Evolutionary conservation across 2,113 vertebrate species (phyloP).

Genomic region (Sminthopsis crassicaudata): DNA sequence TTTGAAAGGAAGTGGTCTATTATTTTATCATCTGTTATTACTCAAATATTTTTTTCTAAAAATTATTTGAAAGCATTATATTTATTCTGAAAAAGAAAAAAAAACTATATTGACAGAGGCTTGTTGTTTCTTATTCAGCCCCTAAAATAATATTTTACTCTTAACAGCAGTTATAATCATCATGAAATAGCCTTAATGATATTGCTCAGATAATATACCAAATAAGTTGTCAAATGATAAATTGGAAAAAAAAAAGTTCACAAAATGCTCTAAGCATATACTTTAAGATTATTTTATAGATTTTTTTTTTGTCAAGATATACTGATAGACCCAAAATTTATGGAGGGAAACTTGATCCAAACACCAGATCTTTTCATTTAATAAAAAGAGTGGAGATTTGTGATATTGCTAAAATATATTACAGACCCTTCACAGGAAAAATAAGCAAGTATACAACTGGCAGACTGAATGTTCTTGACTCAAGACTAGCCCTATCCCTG

Average conservation of each 20-base stretch:
- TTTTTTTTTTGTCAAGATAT: too few species aligned
- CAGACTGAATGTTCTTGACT: background rate
- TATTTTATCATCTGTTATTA: slow-evolving; percentile 19
- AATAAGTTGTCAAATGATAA: background rate
- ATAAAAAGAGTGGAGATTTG: background rate
- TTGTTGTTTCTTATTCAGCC: background rate
- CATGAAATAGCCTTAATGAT: background rate
- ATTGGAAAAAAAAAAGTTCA: background rate
- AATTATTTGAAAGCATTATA: background rate
- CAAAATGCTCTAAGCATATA: background rate
- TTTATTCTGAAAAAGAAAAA: background rate
- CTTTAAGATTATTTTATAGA: slow-evolving; percentile 9
- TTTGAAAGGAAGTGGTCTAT: slow-evolving; percentile 7
- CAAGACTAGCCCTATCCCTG: too few species aligned
- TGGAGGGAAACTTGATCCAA: background rate
- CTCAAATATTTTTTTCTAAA: slow-evolving; percentile 36
- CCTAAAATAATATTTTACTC: background rate
- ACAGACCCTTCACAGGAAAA: background rate
- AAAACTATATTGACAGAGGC: slow-evolving; percentile 31
- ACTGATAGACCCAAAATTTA: background rate
- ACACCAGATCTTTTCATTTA: background rate
- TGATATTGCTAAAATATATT: background rate
- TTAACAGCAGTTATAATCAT: background rate
- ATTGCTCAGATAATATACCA: background rate
- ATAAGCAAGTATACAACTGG: background rate